phyloP scores from a whole-genome alignment of 2,113 vertebrate species.

The Phrynosoma blainvillii region DNA sequence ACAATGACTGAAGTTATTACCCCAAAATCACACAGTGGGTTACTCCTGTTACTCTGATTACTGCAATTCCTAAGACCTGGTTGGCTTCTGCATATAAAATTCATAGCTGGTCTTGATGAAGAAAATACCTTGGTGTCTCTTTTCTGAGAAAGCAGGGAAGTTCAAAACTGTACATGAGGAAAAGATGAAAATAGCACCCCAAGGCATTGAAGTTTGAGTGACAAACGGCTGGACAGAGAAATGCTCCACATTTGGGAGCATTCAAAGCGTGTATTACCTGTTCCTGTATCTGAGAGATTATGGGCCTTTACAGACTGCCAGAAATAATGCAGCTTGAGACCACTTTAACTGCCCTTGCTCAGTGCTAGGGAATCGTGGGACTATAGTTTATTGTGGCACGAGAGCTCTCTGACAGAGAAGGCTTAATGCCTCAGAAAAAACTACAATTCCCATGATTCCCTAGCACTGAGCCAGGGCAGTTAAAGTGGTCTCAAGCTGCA shows the following conservation, averaged over 20 bases:
- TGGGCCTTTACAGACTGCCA: too few species aligned
- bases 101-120: not conserved
- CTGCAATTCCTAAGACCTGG: slow-evolving; percentile 1
- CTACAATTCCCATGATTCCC: too few species aligned
- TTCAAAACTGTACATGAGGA: not conserved
- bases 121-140: not conserved
- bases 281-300: not conserved
- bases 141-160: not conserved
- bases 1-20: slow-evolving; percentile 17
- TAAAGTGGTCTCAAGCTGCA: too few species aligned
- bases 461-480: too few species aligned
- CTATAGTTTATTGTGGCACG: too few species aligned
- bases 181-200: not conserved
- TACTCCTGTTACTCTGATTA: slow-evolving; percentile 16
- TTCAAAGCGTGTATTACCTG: not conserved
- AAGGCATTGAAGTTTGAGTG: not conserved
- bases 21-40: slow-evolving; percentile 7
- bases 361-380: too few species aligned
- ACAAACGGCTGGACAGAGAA: not conserved
- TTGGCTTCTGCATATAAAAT: slow-evolving; percentile 19
- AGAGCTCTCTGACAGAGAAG: too few species aligned
- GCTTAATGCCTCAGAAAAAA: too few species aligned
- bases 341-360: too few species aligned
- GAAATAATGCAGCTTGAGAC: too few species aligned
- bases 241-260: not conserved